Evolutionary conservation across 2,888 invertebrate species (phyloP).

Genomic region (Dryobotodes eremita): DNA sequence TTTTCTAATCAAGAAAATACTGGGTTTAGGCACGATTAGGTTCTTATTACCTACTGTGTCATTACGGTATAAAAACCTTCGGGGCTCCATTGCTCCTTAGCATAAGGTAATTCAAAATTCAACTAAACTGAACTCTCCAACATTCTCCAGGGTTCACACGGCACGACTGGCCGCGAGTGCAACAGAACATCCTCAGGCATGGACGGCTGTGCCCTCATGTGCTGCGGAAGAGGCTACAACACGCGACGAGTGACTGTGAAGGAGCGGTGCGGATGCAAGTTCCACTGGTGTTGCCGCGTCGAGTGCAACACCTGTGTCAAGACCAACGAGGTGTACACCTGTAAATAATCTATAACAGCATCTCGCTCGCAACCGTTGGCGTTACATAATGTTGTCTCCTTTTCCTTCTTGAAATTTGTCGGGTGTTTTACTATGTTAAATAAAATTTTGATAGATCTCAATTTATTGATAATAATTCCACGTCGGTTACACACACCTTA

Average conservation of each 20-base stretch:
- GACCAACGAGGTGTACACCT: constrained; percentile 95
- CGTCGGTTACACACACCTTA: neutral
- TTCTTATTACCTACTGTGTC: neutral
- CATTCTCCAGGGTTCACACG: constrained; percentile 84
- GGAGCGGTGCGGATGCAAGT: constrained; percentile 98
- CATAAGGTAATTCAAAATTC: neutral
- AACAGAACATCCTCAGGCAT: constrained; percentile 94
- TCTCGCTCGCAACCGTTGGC: neutral
- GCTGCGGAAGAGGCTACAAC: constrained; percentile 98
- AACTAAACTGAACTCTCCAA: neutral
- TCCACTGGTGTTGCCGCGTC: constrained; percentile 99
- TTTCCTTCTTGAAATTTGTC: neutral
- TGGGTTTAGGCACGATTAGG: neutral
- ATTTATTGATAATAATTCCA: constrained; percentile 17
- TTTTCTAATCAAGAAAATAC: neutral
- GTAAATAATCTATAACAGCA: constrained; percentile 92
- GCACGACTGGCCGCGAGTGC: constrained; percentile 93
- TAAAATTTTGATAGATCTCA: constrained; percentile 60
- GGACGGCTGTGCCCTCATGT: constrained; percentile 97
- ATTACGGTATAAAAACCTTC: neutral
- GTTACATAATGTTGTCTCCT: neutral
- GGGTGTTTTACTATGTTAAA: constrained; percentile 22
- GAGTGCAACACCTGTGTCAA: constrained; percentile 97
- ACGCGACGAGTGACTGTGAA: constrained; percentile 94
- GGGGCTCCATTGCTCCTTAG: neutral